Evolutionary conservation across 1,140 invertebrate species (phyloP).

Genomic region (Micrasema minimum): DNA sequence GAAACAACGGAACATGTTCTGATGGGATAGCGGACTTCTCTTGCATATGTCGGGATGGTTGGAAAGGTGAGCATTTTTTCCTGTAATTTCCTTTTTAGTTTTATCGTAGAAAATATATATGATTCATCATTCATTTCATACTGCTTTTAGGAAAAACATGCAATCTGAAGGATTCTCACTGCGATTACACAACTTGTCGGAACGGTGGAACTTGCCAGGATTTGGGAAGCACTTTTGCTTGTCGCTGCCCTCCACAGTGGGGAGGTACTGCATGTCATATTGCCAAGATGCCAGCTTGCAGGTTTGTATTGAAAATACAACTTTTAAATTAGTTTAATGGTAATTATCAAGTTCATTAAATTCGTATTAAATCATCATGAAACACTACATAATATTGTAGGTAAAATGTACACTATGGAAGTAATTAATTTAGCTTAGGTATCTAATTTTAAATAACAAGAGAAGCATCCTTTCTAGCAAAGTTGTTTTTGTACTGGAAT

Average conservation of each 20-base stretch:
- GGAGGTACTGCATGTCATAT: conserved; percentile 78
- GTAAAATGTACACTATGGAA: no score
- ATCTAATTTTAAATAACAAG: no score
- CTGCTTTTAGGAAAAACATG: conserved; percentile 72
- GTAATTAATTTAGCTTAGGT: no score
- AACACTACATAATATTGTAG: no score
- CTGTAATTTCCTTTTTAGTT: no score
- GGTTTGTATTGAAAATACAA: conserved; percentile 55
- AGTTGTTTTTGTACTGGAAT: no score
- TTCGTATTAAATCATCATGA: no score
- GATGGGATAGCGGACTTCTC: conserved; percentile 79
- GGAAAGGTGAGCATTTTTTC: conserved; percentile 70
- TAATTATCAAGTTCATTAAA: not conserved
- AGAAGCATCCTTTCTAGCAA: no score
- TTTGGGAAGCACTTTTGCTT: conserved; percentile 72
- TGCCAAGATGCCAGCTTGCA: conserved; percentile 77
- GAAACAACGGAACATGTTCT: conserved; percentile 81
- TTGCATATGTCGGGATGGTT: conserved; percentile 79
- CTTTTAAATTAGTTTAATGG: not conserved
- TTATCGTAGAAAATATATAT: no score
- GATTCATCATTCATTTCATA: conserved; percentile 1
- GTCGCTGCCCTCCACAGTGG: conserved; percentile 74
- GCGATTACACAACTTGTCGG: conserved; percentile 72
- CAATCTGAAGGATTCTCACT: conserved; percentile 72
- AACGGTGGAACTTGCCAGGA: conserved; percentile 77